Evolutionary conservation across 1,140 invertebrate genomes (phyloP).

Genomic region (Aphelenchoides avenae): DNA sequence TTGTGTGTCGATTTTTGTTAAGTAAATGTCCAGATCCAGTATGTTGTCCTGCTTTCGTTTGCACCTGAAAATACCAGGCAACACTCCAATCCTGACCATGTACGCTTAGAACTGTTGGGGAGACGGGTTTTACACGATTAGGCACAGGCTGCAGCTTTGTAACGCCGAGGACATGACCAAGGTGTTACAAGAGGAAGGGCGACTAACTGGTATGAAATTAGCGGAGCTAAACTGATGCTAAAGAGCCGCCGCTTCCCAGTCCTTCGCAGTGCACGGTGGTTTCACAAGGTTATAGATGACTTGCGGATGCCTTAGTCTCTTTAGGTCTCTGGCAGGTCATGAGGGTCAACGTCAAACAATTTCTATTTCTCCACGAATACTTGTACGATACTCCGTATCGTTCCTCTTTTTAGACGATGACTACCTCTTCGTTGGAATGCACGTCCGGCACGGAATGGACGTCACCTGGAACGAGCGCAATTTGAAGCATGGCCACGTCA

Average conservation of each 20-base stretch:
- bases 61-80: no score
- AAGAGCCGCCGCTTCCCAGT: constrained; percentile 6
- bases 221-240: background rate
- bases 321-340: background rate
- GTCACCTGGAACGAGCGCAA: constrained; percentile 33
- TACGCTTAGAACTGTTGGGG: no score
- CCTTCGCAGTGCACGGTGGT: background rate
- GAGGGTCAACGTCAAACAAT: background rate
- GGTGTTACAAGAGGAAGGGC: no score
- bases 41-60: no score
- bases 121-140: no score
- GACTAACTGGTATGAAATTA: no score
- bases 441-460: constrained; percentile 40
- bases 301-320: background rate
- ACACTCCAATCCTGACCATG: no score
- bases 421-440: constrained; percentile 23
- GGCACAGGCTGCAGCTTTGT: no score
- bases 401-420: constrained; percentile 3
- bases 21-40: no score
- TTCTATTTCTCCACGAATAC: constrained; percentile 14
- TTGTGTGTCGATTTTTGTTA: no score
- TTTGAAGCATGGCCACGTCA: constrained; percentile 28
- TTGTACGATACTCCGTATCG: no score
- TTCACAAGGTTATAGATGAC: background rate
- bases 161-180: no score